phyloP scores from a whole-genome alignment of 2,888 invertebrate genomes.

The Ypsolopha sequella region DNA sequence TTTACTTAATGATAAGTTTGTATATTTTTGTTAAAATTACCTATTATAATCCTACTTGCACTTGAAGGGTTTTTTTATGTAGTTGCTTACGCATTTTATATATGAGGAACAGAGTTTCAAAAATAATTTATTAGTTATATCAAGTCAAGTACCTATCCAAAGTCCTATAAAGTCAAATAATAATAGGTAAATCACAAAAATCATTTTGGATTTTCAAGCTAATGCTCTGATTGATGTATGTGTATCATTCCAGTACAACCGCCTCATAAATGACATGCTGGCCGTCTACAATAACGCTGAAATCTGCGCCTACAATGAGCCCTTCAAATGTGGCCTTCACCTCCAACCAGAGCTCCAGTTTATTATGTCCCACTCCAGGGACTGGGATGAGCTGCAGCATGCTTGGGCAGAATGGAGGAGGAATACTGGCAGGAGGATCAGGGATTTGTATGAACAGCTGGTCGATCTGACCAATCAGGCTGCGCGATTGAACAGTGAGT shows the following conservation, averaged over 20 bases:
- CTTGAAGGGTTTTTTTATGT: no score
- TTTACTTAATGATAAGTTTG: no score
- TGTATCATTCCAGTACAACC: conserved; percentile 78
- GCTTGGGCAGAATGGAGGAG: conserved; percentile 94
- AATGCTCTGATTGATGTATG: conserved; percentile 5
- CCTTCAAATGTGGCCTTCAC: conserved; percentile 83
- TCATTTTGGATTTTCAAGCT: not conserved
- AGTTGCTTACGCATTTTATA: no score
- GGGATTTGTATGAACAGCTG: conserved; percentile 84
- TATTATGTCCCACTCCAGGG: conserved; percentile 81
- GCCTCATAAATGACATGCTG: conserved; percentile 89
- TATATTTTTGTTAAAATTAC: no score
- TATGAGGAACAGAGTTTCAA: no score
- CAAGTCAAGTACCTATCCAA: no score
- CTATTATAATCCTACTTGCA: no score
- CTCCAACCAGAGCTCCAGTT: conserved; percentile 82
- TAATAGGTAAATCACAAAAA: no score
- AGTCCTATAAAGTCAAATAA: no score
- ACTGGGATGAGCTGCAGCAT: conserved; percentile 90
- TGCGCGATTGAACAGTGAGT: conserved; percentile 84
- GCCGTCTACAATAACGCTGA: conserved; percentile 88
- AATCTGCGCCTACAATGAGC: conserved; percentile 87
- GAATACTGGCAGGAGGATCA: conserved; percentile 83
- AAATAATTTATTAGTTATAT: no score
- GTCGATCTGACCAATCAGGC: conserved; percentile 85